phyloP scores from a whole-genome alignment of 2,888 invertebrate species.

The Acanthosepion esculentum region DNA sequence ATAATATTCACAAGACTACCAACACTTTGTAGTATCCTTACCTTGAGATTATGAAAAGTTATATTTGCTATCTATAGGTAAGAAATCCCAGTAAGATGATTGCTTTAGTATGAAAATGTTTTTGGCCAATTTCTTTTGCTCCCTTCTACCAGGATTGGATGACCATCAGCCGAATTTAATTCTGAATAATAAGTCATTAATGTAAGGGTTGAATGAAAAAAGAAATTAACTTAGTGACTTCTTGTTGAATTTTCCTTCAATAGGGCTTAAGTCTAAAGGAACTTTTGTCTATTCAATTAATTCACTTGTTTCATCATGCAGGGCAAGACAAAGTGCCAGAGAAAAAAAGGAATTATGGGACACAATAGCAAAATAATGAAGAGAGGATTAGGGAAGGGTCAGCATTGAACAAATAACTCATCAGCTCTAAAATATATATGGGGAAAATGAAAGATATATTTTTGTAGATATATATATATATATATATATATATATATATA shows the following conservation, averaged over 20 bases:
- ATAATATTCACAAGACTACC: no score
- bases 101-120: no score
- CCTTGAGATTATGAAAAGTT: no score
- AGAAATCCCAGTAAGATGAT: no score
- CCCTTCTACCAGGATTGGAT: no score
- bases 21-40: no score
- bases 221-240: neutral
- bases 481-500: no score
- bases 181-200: neutral
- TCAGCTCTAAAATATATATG: neutral
- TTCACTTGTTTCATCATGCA: neutral
- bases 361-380: neutral
- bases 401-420: no score
- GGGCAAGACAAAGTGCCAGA: neutral
- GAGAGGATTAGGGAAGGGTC: neutral
- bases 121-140: no score
- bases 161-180: neutral
- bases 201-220: neutral
- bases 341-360: neutral
- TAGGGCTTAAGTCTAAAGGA: neutral
- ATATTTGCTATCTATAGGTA: no score
- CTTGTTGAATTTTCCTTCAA: neutral
- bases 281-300: neutral
- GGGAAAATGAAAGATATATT: no score
- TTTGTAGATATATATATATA: no score